Evolutionary conservation across 1,140 invertebrate genomes (phyloP), one percentile per base, ranked within the genome.

Genomic region (Drosophila punjabiensis): DNA sequence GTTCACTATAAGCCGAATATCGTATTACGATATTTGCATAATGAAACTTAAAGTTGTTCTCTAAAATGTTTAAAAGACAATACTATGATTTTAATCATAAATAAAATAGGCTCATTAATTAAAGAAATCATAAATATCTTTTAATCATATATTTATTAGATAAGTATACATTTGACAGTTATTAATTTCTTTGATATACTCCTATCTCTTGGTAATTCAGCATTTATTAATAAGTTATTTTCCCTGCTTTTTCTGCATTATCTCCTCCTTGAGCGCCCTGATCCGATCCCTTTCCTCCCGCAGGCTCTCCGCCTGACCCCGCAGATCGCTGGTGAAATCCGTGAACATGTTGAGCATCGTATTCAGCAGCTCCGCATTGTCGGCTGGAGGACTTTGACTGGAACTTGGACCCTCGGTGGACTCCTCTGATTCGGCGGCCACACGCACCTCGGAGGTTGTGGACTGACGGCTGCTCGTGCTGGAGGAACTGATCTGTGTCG

Each of bases 261-360:
- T 90, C 63, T 92, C 85, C 37, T 93, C 92, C 50, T 91, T 92
- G 9, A 93, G 59, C 3, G 82, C 63, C 58, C 77, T 82, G 6
- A 93, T 91, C 13, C 92, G 92, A 37, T 93, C 81, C 14, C 92
- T 73, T 37, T 93, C 92, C 32, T 64, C 79, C 3, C 85, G 67
- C 50, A 93, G 77, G 61, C 79, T 82, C 14, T 86, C 89, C 24
- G 92, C 92, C 43, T 93, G 92, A 8, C 79, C 78, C 8, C 88
- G 79, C 32, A 93, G 76, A 82, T 93, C 92, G 37, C 85, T 79
- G 13, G 92, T 93, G 39, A 93, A 92, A 58, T 90, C 90, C n/a
- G 82, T 91, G 33, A 93, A 91, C 81, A 92, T 92, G 56, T 81
- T 87, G 3, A 93, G 71, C 88, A 93, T 92, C 6, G 86, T 66